phyloP scores from a whole-genome alignment of 1,140 invertebrate species.

The Cryptotermes secundus region DNA sequence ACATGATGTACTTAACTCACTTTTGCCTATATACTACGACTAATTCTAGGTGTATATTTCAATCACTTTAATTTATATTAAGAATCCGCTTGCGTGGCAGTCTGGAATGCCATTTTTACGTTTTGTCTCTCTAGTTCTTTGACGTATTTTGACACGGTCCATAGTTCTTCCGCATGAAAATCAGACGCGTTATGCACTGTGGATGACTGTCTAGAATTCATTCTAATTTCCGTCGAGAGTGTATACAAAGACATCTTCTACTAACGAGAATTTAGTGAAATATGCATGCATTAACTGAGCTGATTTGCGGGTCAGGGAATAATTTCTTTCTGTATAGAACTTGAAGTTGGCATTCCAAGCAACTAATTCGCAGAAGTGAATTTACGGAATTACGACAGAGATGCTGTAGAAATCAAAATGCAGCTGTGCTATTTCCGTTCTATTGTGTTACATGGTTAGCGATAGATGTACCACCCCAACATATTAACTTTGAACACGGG shows the following conservation, averaged over 20 bases:
- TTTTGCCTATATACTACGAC: too few species aligned
- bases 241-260: background rate
- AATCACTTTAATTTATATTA: too few species aligned
- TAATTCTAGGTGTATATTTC: too few species aligned
- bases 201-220: background rate
- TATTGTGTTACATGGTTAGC: background rate
- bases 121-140: too few species aligned
- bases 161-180: too few species aligned
- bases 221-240: background rate
- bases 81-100: too few species aligned
- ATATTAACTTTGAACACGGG: too few species aligned
- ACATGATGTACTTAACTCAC: too few species aligned
- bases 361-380: background rate
- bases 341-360: background rate
- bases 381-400: slow-evolving; percentile 16
- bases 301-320: background rate
- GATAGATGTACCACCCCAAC: background rate
- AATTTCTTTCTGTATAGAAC: slow-evolving; percentile 2
- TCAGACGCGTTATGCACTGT: too few species aligned
- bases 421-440: background rate
- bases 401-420: background rate
- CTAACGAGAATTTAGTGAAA: background rate
- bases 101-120: too few species aligned
- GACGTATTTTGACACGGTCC: too few species aligned
- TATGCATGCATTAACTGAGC: background rate